Conservation (phyloP, 1,140 invertebrate genomes). For the Drosophila watanabei region DNA sequence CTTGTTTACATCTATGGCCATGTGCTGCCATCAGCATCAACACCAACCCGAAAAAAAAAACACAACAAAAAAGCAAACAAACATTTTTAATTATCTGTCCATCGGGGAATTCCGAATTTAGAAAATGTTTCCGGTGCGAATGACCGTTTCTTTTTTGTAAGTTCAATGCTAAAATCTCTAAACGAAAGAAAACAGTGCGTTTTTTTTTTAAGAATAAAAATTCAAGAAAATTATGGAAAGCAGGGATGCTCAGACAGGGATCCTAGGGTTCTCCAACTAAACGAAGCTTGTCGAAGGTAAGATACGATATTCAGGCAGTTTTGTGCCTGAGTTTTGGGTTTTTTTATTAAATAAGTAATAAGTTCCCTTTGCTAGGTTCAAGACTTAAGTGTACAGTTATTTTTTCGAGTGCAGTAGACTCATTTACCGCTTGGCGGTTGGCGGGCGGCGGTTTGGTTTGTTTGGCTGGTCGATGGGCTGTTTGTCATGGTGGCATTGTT, state of each 20-base stretch:
- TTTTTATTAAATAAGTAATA: not conserved
- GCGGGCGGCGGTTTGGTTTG: slow-evolving; percentile 33
- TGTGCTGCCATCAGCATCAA: slow-evolving; percentile 16
- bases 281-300: not conserved
- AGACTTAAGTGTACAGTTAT: not conserved
- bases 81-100: slow-evolving; percentile 8
- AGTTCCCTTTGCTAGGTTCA: not conserved
- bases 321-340: not conserved
- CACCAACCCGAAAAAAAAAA: not conserved
- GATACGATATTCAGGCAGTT: too few relatives aligned
- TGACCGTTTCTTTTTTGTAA: not conserved
- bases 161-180: not conserved
- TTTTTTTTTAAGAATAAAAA: not conserved
- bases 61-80: slow-evolving; percentile 12
- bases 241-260: not conserved
- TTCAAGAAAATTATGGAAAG: not conserved
- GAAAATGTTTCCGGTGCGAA: slow-evolving; percentile 9
- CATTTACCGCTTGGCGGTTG: slow-evolving; percentile 36
- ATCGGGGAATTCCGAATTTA: not conserved
- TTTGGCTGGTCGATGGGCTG: slow-evolving; percentile 47
- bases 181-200: not conserved
- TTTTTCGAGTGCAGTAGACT: slow-evolving; percentile 24
- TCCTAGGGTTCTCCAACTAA: not conserved
- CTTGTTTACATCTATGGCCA: slow-evolving; percentile 14
- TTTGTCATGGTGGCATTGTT: slow-evolving; percentile 80